Evolutionary conservation across 2,888 invertebrate genomes (phyloP), one percentile per base, ranked within the genome.

Genomic region (Ormia ochracea): DNA sequence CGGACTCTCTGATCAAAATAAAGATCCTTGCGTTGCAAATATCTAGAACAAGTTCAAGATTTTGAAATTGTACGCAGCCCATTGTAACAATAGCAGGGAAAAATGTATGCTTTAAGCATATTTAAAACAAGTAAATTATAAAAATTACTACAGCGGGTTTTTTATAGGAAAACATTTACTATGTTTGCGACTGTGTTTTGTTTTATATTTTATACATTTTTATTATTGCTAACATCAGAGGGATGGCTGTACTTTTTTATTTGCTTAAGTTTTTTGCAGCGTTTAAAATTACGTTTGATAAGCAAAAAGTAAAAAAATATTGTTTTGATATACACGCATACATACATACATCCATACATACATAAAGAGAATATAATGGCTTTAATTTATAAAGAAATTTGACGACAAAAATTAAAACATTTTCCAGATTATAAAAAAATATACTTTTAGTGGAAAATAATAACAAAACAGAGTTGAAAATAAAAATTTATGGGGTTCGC

Each of bases 221-320:
- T 38, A 12, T 65, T 56, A n/a, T 65, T 45, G 26, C 21, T 33
- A 28, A 50, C 12, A 45, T 17, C 12, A 36, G 36, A 26, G 26
- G 26, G 28, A 43, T 72, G 56, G 38, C 41, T 65, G 41, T 12
- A 10, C 56, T 26, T 58, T 38, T 38, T 38, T 17, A 10, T 41
- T 50, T 70, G 14, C 36, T 75, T 50, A 26, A 48, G 12, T 36
- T 43, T 66, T 73, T 78, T 56, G 48, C 36, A 43, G 7, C 56
- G 72, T 76, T 73, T 76, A 17, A 61, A 68, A 76, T 68, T 72
- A 43, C 76, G 43, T 59, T 28, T 28, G 72, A 80, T 80, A 80
- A 80, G 76, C 80, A 68, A 33, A 66, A 68, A 66, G 21, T n/a
- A n/a, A n/a, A n/a, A n/a, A n/a, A n/a, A n/a, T n/a, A n/a, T n/a